Conservation (phyloP, 1,140 invertebrate genomes). For the Drosophila albomicans region DNA sequence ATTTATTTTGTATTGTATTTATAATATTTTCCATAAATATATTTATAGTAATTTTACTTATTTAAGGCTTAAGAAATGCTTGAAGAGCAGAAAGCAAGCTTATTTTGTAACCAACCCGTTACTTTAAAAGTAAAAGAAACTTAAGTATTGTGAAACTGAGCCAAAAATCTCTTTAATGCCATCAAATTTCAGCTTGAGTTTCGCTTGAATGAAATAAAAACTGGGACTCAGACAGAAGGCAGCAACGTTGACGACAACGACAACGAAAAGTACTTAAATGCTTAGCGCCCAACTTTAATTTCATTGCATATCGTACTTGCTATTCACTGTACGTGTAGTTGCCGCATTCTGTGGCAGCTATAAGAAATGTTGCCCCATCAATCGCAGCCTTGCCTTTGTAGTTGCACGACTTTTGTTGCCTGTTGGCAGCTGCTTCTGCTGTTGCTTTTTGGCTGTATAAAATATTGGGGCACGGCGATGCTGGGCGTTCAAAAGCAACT, state of each 20-base stretch:
- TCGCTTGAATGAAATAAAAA: too few species aligned
- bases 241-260: not conserved
- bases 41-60: too few species aligned
- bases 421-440: conserved; percentile 22
- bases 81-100: too few species aligned
- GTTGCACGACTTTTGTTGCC: not conserved
- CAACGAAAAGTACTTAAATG: conserved; percentile 3
- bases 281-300: not conserved
- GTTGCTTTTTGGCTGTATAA: conserved; percentile 18
- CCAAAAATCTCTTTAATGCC: too few species aligned
- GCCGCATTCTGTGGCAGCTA: conserved; percentile 7
- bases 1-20: too few species aligned
- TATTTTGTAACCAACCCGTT: too few species aligned
- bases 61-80: too few species aligned
- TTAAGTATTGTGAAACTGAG: too few species aligned
- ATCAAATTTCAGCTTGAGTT: too few species aligned
- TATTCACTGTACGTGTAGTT: conserved; percentile 17
- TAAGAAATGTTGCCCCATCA: conserved; percentile 47
- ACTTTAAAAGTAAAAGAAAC: too few species aligned
- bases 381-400: conserved; percentile 30
- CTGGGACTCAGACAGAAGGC: not conserved
- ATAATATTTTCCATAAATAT: too few species aligned
- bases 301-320: conserved; percentile 12
- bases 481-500: conserved; percentile 55
- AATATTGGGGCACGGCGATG: conserved; percentile 19